Percentiles rank a stretch among this genome's conserved stretches.
phyloP scores from a whole-genome alignment of 2,888 invertebrate genomes.

The Leptopilina syphax region DNA sequence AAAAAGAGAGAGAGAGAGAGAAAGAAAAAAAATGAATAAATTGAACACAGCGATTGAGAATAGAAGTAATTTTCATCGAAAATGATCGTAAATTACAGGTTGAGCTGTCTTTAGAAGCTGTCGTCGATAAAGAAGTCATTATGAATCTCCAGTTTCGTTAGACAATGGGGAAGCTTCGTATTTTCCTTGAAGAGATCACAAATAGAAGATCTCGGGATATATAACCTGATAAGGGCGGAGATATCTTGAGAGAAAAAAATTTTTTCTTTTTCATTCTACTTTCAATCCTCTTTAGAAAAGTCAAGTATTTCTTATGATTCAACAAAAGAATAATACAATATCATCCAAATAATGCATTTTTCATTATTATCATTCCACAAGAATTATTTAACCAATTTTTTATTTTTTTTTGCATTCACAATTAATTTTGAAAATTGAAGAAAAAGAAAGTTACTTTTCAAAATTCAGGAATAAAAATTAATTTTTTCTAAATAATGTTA shows the following conservation, averaged over 20 bases:
- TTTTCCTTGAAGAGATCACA: conserved; percentile 29
- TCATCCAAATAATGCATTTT: too few species aligned
- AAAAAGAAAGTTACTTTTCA: too few species aligned
- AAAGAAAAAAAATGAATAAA: too few species aligned
- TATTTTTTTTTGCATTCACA: too few species aligned
- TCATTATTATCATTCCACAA: too few species aligned
- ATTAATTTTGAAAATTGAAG: too few species aligned
- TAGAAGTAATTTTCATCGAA: conserved; percentile 4
- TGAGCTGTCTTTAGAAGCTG: conserved; percentile 2
- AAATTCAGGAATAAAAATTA: too few species aligned
- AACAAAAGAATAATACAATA: too few species aligned
- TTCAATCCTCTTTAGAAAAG: too few species aligned
- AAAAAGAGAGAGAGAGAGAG: background rate
- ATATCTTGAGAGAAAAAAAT: background rate
- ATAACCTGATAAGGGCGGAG: conserved; percentile 17
- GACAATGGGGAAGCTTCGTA: conserved; percentile 29
- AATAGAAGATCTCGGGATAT: conserved; percentile 24
- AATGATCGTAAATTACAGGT: conserved; percentile 22
- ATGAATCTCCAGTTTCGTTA: conserved; percentile 15
- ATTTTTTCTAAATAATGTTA: too few species aligned
- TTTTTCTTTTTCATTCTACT: background rate
- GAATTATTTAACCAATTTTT: too few species aligned
- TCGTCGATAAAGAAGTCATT: conserved; percentile 39
- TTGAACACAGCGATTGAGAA: conserved; percentile 16
- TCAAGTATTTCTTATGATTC: too few species aligned